These are phyloP conservation scores for Rhingia campestris DNA, from an alignment of 2,888 invertebrate species.

Conservation along the genomic window DNA sequence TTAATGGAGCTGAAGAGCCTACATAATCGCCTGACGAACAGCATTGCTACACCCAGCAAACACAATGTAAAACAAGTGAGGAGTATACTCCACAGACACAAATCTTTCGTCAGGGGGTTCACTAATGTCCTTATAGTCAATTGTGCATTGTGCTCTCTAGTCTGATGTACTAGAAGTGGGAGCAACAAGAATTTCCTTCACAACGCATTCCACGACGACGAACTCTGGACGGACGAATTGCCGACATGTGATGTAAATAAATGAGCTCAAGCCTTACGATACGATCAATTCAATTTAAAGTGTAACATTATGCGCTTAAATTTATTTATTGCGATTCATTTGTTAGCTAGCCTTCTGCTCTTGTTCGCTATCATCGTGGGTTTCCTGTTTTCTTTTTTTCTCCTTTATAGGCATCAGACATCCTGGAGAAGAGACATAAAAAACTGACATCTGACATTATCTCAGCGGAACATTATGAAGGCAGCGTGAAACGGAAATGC, in stretches of 20 bases:
- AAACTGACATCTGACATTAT: slow-evolving; percentile 66
- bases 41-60: slow-evolving; percentile 20
- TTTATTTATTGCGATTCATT: slow-evolving; percentile 69
- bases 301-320: slow-evolving; percentile 62
- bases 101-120: slow-evolving; percentile 26
- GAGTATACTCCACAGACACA: slow-evolving; percentile 34
- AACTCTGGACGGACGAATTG: slow-evolving; percentile 48
- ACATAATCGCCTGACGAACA: slow-evolving; percentile 57
- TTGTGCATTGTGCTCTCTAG: slow-evolving; percentile 46
- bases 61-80: slow-evolving; percentile 10
- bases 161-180: not conserved
- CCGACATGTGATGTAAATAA: slow-evolving; percentile 70
- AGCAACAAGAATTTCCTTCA: slow-evolving; percentile 33
- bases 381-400: slow-evolving; percentile 36
- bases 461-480: slow-evolving; percentile 68
- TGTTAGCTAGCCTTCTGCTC: slow-evolving; percentile 30
- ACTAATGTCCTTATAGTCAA: slow-evolving; percentile 39
- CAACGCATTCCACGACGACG: slow-evolving; percentile 40
- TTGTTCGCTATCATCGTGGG: not conserved
- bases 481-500: slow-evolving; percentile 69
- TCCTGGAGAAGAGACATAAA: slow-evolving; percentile 25
- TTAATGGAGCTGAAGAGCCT: slow-evolving; percentile 57
- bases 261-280: slow-evolving; percentile 61
- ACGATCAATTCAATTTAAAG: slow-evolving; percentile 71
- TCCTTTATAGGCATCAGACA: slow-evolving; percentile 30